Evolutionary conservation across 1,140 invertebrate species (phyloP).

Genomic region (Microplitis mediator): DNA sequence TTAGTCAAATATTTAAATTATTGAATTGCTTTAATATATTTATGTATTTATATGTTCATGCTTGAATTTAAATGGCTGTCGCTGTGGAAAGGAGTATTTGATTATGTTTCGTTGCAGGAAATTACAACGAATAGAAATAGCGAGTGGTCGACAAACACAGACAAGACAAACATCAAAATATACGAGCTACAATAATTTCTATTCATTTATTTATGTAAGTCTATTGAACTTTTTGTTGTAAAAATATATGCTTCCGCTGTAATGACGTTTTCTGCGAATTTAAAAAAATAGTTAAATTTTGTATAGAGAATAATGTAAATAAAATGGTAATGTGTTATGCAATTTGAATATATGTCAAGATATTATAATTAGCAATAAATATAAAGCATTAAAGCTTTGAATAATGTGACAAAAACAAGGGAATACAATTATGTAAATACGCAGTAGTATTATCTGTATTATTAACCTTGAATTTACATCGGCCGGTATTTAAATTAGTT

Average conservation of each 20-base stretch:
- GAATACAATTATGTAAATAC: conserved; percentile 41
- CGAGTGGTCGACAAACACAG: conserved; percentile 22
- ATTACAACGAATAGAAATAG: conserved; percentile 17
- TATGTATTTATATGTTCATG: neutral
- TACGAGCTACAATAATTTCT: conserved; percentile 7
- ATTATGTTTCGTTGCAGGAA: conserved; percentile 22
- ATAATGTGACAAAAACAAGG: conserved; percentile 2
- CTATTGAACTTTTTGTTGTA: neutral
- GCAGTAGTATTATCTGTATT: conserved; percentile 33
- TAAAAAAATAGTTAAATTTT: too few species aligned
- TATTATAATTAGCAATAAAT: neutral
- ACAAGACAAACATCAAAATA: neutral
- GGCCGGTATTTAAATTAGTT: conserved; percentile 44
- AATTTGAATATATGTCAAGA: too few species aligned
- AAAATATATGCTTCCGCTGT: too few species aligned
- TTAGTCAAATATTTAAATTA: neutral
- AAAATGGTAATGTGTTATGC: too few species aligned
- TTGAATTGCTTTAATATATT: neutral
- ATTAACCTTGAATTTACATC: conserved; percentile 42
- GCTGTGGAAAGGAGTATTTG: conserved; percentile 8
- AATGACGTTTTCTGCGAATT: too few species aligned
- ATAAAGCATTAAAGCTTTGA: neutral
- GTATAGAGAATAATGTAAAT: too few species aligned
- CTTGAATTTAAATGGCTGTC: neutral
- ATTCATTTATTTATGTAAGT: neutral